A percentile compares a stretch with the other conserved stretches of the same genome.
These are phyloP conservation scores for Botia almorhae DNA, from an alignment of 2,797 vertebrate genomes.

Conservation along the genomic window DNA sequence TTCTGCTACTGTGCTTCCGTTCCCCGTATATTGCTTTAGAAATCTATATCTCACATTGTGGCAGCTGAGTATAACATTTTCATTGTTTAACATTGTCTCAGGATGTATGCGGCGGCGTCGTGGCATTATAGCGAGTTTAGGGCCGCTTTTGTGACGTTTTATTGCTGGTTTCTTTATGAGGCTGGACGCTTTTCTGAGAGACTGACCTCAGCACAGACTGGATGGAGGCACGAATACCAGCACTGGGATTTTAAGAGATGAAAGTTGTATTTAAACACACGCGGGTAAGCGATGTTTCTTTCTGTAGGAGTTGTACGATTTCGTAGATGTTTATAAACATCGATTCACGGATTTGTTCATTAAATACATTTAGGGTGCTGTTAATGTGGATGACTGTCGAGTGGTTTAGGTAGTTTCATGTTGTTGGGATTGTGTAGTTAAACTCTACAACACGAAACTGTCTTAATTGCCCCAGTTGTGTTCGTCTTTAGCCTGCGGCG, in stretches of 20 bases:
- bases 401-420: slow-evolving; percentile 99
- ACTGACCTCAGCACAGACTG: slow-evolving; percentile 81
- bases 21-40: not conserved
- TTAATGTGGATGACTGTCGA: slow-evolving; percentile 77
- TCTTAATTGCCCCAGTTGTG: slow-evolving; percentile 88
- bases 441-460: slow-evolving; percentile 95
- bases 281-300: slow-evolving; percentile 12
- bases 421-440: slow-evolving; percentile 90
- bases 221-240: slow-evolving; percentile 66
- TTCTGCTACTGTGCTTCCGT: not conserved
- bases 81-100: slow-evolving; percentile 67
- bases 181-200: slow-evolving; percentile 91
- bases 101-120: slow-evolving; percentile 91
- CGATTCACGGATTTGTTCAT: not conserved
- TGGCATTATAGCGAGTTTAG: slow-evolving; percentile 88
- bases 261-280: not conserved
- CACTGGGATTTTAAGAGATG: slow-evolving; percentile 3
- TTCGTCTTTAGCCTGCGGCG: slow-evolving; percentile 2
- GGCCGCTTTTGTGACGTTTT: slow-evolving; percentile 99
- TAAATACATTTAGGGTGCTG: slow-evolving; percentile 13
- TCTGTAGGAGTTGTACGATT: not conserved
- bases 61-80: not conserved
- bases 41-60: not conserved
- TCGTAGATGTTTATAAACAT: not conserved
- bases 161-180: slow-evolving; percentile 97